phyloP scores from a whole-genome alignment of 2,888 invertebrate genomes.

The Lochmaea capreae region DNA sequence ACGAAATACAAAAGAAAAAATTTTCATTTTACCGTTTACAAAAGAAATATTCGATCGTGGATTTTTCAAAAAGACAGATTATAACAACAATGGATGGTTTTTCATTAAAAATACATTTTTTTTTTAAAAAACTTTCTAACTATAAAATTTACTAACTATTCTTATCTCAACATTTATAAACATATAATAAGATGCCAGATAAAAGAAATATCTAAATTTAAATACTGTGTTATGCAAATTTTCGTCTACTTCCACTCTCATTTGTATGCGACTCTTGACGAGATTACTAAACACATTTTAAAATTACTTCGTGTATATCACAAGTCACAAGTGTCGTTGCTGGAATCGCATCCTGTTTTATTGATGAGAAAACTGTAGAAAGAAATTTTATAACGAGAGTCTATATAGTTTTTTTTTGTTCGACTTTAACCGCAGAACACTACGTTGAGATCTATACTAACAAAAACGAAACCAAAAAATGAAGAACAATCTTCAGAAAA shows the following conservation, averaged over 20 bases:
- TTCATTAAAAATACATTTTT: background rate
- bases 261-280: conserved; percentile 17
- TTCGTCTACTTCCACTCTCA: conserved; percentile 14
- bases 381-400: background rate
- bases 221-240: conserved; percentile 22
- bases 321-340: conserved; percentile 18
- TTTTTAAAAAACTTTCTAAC: background rate
- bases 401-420: no score
- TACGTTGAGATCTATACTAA: no score
- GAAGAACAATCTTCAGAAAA: no score
- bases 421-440: no score
- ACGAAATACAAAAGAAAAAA: background rate
- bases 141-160: conserved; percentile 21
- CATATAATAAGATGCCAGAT: conserved; percentile 20
- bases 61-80: background rate
- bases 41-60: background rate
- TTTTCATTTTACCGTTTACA: background rate
- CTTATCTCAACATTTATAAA: conserved; percentile 18
- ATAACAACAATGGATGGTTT: background rate
- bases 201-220: conserved; percentile 24
- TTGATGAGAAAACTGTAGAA: background rate
- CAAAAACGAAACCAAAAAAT: no score
- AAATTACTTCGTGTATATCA: conserved; percentile 15
- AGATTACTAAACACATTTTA: conserved; percentile 23
- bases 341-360: conserved; percentile 20